A percentile compares a stretch with the other conserved stretches of the same genome.
Evolutionary conservation across 2,113 vertebrate genomes (phyloP).

Genomic region (Cathartes aura): DNA sequence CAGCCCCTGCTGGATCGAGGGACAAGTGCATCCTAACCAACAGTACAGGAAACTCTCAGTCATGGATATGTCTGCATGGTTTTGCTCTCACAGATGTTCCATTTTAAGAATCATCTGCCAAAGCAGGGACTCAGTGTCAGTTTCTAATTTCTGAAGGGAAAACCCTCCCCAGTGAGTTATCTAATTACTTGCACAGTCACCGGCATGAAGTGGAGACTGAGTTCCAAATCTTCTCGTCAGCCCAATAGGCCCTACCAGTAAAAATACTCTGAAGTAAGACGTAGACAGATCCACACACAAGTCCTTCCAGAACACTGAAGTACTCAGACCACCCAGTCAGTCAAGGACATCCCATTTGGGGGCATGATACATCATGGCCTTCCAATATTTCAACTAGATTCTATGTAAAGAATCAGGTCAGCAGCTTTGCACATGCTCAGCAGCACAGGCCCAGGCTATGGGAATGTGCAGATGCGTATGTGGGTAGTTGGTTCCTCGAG

Average conservation of each 20-base stretch:
- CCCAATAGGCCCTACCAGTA: not conserved
- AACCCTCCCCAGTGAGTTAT: not conserved
- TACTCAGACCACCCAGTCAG: not conserved
- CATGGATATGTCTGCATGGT: not conserved
- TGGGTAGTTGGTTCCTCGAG: not conserved
- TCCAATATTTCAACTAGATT: not conserved
- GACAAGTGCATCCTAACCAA: not conserved
- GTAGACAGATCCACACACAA: not conserved
- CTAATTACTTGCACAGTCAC: not conserved
- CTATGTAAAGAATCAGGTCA: not conserved
- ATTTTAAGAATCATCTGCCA: not conserved
- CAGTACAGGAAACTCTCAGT: not conserved
- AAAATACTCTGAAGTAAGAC: not conserved
- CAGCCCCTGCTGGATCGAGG: not conserved
- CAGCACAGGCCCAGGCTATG: not conserved
- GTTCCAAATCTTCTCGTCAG: not conserved
- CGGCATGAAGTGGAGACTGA: not conserved
- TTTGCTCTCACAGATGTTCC: not conserved
- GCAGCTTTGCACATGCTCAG: not conserved
- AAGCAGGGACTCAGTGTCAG: not conserved
- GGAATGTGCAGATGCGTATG: not conserved
- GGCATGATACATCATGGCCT: not conserved
- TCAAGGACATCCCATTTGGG: not conserved
- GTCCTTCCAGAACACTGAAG: not conserved
- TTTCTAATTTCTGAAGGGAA: not conserved